phyloP scores from a whole-genome alignment of 2,797 vertebrate genomes.

The Peromyscus melanophrys region DNA sequence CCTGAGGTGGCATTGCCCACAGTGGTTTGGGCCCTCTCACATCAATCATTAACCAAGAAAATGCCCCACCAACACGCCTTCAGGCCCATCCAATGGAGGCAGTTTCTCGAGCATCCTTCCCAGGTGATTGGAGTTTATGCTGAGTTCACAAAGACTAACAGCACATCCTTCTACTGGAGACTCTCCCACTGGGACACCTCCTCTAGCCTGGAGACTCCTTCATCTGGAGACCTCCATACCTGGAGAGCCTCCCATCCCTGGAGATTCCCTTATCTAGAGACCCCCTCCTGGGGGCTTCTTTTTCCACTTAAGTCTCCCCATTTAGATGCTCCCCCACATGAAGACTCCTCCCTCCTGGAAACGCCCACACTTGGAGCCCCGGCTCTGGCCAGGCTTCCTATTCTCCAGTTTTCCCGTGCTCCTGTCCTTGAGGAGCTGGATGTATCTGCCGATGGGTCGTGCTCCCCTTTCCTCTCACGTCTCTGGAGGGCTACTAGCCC shows the following conservation, averaged over 20 bases:
- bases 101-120: neutral
- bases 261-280: neutral
- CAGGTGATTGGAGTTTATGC: neutral
- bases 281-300: neutral
- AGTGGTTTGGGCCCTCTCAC: neutral
- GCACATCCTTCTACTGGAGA: no score
- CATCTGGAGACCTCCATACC: neutral
- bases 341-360: neutral
- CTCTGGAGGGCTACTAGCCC: neutral
- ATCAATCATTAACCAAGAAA: neutral
- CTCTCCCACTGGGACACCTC: no score
- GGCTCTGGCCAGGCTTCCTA: neutral
- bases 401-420: no score
- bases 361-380: neutral
- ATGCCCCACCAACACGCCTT: neutral
- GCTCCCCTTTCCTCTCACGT: neutral
- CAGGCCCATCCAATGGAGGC: neutral
- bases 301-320: neutral
- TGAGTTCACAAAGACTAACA: neutral
- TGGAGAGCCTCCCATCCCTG: neutral
- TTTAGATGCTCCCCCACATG: neutral
- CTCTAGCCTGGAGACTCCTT: no score
- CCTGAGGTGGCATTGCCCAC: neutral
- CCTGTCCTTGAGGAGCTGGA: neutral
- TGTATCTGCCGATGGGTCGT: no score